Conservation (phyloP, 2,797 vertebrate species). For the Danionella dracula region DNA sequence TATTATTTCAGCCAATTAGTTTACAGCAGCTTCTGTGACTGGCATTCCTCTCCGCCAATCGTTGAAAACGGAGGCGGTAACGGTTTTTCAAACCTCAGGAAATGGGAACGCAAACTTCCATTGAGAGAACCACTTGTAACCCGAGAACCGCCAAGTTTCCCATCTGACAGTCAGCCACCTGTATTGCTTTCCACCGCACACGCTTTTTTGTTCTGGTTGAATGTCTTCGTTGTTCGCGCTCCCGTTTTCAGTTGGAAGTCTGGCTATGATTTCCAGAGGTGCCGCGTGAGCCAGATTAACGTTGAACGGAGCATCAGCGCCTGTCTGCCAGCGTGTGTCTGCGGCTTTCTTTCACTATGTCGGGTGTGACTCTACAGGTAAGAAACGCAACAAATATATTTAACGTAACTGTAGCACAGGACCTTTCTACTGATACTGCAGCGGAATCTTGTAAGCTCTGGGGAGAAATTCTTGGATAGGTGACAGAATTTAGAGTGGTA, state of each 20-base stretch:
- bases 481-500: neutral
- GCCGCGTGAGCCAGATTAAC: conserved; percentile 5
- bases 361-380: conserved; percentile 62
- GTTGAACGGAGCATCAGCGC: neutral
- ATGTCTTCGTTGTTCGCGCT: neutral
- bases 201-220: neutral
- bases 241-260: neutral
- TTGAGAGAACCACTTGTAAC: conserved; percentile 9
- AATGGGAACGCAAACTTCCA: conserved; percentile 39
- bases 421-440: neutral
- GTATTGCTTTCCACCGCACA: neutral
- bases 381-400: neutral
- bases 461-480: too few species aligned
- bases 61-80: neutral
- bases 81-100: conserved; percentile 45
- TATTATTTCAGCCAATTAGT: neutral
- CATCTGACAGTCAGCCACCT: neutral
- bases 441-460: too few species aligned
- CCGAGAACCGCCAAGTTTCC: neutral
- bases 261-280: conserved; percentile 20
- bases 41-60: conserved; percentile 27
- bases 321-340: neutral
- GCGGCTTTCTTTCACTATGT: conserved; percentile 48
- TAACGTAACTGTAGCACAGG: neutral
- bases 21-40: conserved; percentile 4